Percentiles rank a stretch among this genome's conserved stretches.
phyloP scores from a whole-genome alignment of 35 echinoderm and acorn worm genomes.

The Strongylocentrotus purpuratus region DNA sequence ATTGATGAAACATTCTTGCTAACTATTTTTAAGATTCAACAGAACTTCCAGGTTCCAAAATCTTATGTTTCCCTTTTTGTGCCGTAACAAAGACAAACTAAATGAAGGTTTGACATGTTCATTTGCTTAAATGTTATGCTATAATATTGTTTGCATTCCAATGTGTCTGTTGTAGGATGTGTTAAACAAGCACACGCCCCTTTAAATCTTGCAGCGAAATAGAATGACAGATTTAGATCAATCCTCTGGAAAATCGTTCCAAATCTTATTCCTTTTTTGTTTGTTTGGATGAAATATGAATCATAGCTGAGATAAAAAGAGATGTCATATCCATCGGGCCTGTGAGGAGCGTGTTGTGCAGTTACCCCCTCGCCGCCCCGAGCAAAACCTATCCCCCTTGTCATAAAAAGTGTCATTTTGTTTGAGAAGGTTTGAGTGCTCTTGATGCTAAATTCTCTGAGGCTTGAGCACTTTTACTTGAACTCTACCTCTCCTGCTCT shows the following conservation, averaged over 20 bases:
- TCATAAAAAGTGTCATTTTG: slow-evolving; percentile 5
- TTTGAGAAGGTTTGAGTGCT: background rate
- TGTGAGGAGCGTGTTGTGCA: background rate
- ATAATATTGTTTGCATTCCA: too few relatives aligned
- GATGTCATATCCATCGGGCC: background rate
- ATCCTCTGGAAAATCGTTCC: background rate
- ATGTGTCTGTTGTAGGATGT: background rate
- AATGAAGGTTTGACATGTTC: too few relatives aligned
- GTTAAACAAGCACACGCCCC: background rate
- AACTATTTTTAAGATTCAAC: too few relatives aligned
- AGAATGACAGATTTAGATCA: slow-evolving; percentile 4
- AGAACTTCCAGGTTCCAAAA: too few relatives aligned
- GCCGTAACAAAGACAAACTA: too few relatives aligned
- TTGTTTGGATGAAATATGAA: background rate
- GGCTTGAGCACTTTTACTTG: background rate
- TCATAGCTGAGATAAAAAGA: background rate
- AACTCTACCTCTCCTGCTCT: background rate
- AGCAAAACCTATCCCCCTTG: background rate
- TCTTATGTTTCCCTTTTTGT: too few relatives aligned
- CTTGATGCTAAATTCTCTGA: background rate
- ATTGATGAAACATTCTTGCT: too few relatives aligned
- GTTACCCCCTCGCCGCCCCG: background rate
- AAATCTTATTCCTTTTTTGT: background rate
- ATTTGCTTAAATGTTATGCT: too few relatives aligned
- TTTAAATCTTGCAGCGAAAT: background rate